Base-by-base conservation (phyloP, 2,113 vertebrate genomes). In the Notarius lentiginosus region DNA sequence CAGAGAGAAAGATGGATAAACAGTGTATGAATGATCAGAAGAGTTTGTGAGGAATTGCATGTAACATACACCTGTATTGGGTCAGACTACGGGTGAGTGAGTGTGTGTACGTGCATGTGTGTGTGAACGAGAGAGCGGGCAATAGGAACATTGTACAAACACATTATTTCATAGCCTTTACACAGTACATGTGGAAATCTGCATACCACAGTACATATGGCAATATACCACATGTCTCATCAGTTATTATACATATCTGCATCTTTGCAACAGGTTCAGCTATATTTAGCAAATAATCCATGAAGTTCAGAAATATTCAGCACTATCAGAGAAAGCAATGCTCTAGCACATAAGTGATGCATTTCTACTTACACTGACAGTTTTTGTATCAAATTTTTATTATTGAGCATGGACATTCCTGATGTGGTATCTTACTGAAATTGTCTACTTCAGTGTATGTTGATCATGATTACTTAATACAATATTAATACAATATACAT, bases 381-480 rank as follows among this genome's bases (percentile, higher is more conserved):
- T 53, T 84, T 87, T 70, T 88, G 86, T 79, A 84, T 79, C 63
- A 79, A 60, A 60, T 34, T 60, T 91, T 92, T 76, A 86, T 91
- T 91, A 88, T 92, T 88, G 34, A 79, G 81, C 90, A 84, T 90
- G 90, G 92, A 92, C 92, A 91, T 92, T 93, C 87, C 87, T 91
- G 90, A 90, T 91, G 90, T 91, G 91, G 89, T 91, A 86, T 91
- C 90, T 93, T 89, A 85, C 88, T 87, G 88, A 95, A 92, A 90
- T 91, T 92, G 92, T 93, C 91, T 88, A 88, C 87, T 84, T 91
- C 90, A 91, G 90, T 93, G 94, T 92, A 92, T 91, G 92, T 89
- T 75, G 81, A 91, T 90, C 81, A 72, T 87, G 56, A 65, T 65
- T 66, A 56, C 66, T 11, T 82, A 68, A 77, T 87, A 77, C 81